Evolutionary conservation across 2,888 invertebrate genomes (phyloP).

Genomic region (Volucella inflata): DNA sequence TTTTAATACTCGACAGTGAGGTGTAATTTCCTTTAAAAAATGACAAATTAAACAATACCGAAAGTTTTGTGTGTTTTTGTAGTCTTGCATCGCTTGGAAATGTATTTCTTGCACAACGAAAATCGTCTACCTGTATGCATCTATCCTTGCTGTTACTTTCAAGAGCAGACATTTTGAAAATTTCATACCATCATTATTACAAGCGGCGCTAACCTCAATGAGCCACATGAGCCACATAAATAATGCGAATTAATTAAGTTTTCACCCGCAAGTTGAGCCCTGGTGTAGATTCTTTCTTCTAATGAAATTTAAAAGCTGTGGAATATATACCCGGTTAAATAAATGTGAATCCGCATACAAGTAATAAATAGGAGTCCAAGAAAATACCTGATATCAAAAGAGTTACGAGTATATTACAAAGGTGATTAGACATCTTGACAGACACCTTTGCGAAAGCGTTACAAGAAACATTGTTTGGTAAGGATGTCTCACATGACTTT

Average conservation of each 20-base stretch:
- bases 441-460: too few species aligned
- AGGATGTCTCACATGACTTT: too few species aligned
- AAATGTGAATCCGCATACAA: too few species aligned
- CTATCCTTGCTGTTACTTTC: conserved; percentile 43
- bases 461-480: too few species aligned
- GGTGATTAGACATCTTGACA: too few species aligned
- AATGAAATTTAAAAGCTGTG: conserved; percentile 31
- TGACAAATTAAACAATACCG: conserved; percentile 21
- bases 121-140: conserved; percentile 30
- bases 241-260: conserved; percentile 68
- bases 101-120: conserved; percentile 51
- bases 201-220: conserved; percentile 40
- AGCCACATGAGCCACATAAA: conserved; percentile 58
- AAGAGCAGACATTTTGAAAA: not conserved
- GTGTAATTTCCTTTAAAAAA: conserved; percentile 45
- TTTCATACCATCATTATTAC: conserved; percentile 25
- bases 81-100: conserved; percentile 28
- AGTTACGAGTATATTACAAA: too few species aligned
- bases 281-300: conserved; percentile 54
- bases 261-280: conserved; percentile 56
- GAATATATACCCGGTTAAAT: too few species aligned
- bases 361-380: too few species aligned
- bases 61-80: conserved; percentile 8
- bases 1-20: conserved; percentile 23
- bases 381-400: too few species aligned